phyloP scores from a whole-genome alignment of 1,140 invertebrate genomes.

The Drosophila kanapiae region DNA sequence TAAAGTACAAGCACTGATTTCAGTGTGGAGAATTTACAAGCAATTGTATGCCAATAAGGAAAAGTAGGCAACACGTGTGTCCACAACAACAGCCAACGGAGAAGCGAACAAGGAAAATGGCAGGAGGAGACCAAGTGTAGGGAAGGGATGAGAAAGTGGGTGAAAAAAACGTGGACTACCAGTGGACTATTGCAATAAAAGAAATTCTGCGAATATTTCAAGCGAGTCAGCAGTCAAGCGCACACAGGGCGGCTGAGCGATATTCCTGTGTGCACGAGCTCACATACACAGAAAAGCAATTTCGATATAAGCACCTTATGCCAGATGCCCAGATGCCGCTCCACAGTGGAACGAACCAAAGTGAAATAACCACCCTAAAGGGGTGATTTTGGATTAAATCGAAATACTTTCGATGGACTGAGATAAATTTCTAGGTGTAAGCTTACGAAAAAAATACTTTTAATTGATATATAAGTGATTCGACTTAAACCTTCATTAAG shows the following conservation, averaged over 20 bases:
- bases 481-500: background rate
- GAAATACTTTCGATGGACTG: no score
- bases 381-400: background rate
- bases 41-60: slow-evolving; percentile 76
- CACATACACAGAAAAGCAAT: slow-evolving; percentile 62
- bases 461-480: no score
- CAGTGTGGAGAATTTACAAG: slow-evolving; percentile 66
- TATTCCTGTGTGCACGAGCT: slow-evolving; percentile 33
- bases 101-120: slow-evolving; percentile 12
- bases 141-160: background rate
- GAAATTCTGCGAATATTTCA: slow-evolving; percentile 78
- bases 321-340: slow-evolving; percentile 41
- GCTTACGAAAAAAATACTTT: no score
- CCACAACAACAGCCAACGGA: slow-evolving; percentile 26
- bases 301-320: slow-evolving; percentile 77
- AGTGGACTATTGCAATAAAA: slow-evolving; percentile 73
- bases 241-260: slow-evolving; percentile 66
- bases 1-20: slow-evolving; percentile 53
- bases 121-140: background rate
- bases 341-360: slow-evolving; percentile 28
- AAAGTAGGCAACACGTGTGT: slow-evolving; percentile 69
- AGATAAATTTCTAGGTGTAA: background rate
- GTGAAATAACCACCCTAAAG: background rate
- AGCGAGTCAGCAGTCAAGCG: slow-evolving; percentile 56
- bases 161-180: slow-evolving; percentile 49